Percentiles rank a stretch among this genome's conserved stretches.
Evolutionary conservation across 1,140 invertebrate species (phyloP).

Genomic region (Panagrolaimus sp.): DNA sequence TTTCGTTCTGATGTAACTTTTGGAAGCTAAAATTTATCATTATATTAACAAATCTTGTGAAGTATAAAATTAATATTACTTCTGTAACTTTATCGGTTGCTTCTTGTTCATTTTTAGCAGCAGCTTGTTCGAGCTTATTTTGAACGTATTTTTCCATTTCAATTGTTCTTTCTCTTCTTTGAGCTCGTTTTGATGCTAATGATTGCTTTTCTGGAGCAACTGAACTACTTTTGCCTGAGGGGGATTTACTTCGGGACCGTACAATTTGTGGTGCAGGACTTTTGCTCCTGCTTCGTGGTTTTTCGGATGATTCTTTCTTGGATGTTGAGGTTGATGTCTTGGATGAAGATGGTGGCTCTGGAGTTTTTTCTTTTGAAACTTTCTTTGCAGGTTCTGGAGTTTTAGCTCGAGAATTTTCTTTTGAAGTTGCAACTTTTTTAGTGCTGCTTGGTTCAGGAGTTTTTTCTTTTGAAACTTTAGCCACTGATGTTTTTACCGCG

Average conservation of each 20-base stretch:
- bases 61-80: background rate
- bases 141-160: conserved; percentile 10
- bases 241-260: background rate
- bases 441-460: background rate
- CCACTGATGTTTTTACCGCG: background rate
- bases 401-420: background rate
- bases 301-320: background rate
- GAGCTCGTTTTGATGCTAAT: background rate
- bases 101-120: background rate
- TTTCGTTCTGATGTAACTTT: background rate
- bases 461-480: background rate
- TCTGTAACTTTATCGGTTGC: background rate
- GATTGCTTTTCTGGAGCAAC: background rate
- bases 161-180: conserved; percentile 10
- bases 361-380: background rate
- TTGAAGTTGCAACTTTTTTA: background rate
- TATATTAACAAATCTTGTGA: background rate
- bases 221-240: background rate
- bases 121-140: background rate
- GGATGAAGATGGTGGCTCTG: background rate
- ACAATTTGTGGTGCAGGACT: background rate
- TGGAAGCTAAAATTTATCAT: background rate
- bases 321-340: background rate
- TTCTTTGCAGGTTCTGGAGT: background rate
- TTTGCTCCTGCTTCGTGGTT: background rate